Conservation (phyloP, 2,797 vertebrate species). For the Rousettus madagascariensis region DNA sequence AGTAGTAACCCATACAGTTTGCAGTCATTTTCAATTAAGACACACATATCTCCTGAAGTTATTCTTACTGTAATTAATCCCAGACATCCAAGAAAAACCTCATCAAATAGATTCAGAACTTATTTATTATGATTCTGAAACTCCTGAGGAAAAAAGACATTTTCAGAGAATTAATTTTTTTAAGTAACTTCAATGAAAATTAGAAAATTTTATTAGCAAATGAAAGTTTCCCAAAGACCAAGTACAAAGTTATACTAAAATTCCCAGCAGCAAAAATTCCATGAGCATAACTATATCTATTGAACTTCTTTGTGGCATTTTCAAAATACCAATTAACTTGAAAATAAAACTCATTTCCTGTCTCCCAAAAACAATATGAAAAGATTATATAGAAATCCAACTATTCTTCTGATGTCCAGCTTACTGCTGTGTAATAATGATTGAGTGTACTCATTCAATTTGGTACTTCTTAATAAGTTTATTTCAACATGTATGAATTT, state of each 20-base stretch:
- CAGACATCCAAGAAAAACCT: neutral
- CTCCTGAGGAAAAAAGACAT: neutral
- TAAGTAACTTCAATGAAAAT: constrained; percentile 51
- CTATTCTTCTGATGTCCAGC: constrained; percentile 6
- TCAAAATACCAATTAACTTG: constrained; percentile 46
- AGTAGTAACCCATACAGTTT: neutral
- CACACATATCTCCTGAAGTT: neutral
- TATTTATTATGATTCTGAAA: constrained; percentile 30
- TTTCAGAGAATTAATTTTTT: constrained; percentile 48
- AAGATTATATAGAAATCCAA: constrained; percentile 31
- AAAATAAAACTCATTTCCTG: constrained; percentile 55
- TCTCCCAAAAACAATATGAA: neutral
- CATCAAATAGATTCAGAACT: constrained; percentile 45
- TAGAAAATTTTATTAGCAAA: constrained; percentile 47
- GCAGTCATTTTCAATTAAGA: constrained; percentile 8
- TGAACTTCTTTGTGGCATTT: constrained; percentile 20
- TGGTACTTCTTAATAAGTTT: constrained; percentile 31
- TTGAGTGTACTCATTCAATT: neutral
- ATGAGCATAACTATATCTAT: neutral
- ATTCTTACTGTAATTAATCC: neutral
- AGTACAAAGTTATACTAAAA: constrained; percentile 49
- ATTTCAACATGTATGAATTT: neutral
- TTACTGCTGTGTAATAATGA: neutral
- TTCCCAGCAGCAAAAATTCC: constrained; percentile 42
- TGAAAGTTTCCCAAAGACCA: constrained; percentile 20